Evolutionary conservation across 1,140 invertebrate genomes (phyloP).

Genomic region (Apis cerana): DNA sequence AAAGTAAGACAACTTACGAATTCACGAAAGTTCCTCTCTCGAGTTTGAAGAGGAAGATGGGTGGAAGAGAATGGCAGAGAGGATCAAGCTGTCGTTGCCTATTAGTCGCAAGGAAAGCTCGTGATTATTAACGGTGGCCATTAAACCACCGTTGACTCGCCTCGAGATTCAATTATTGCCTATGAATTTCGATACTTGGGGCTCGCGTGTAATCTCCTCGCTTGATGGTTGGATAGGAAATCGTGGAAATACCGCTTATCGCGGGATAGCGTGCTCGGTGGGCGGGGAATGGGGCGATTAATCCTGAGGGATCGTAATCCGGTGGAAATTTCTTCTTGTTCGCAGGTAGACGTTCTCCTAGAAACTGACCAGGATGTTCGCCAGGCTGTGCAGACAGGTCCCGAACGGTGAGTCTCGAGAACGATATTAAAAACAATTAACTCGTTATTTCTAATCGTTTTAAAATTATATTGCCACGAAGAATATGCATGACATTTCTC

Average conservation of each 20-base stretch:
- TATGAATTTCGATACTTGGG: slow-evolving; percentile 54
- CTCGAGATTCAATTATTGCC: slow-evolving; percentile 14
- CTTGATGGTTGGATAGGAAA: background rate
- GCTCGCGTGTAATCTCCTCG: slow-evolving; percentile 1
- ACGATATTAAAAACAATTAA: no score
- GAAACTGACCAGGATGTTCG: slow-evolving; percentile 65
- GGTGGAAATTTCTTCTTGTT: slow-evolving; percentile 6
- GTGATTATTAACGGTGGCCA: slow-evolving; percentile 51
- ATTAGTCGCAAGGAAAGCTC: slow-evolving; percentile 51
- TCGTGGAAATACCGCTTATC: no score
- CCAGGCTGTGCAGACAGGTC: slow-evolving; percentile 67
- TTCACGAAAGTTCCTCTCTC: background rate
- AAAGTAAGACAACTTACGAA: no score
- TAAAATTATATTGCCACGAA: no score
- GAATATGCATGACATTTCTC: no score
- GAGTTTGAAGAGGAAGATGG: background rate
- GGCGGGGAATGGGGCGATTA: no score
- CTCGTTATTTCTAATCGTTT: no score
- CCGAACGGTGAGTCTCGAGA: slow-evolving; percentile 57
- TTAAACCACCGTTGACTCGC: slow-evolving; percentile 25
- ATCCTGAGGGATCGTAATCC: no score
- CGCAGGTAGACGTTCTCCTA: slow-evolving; percentile 43
- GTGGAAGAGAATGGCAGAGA: background rate
- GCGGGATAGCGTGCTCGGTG: no score
- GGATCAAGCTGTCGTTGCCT: slow-evolving; percentile 52